phyloP scores from a whole-genome alignment of 1,140 invertebrate genomes.

The Orchesella cincta region DNA sequence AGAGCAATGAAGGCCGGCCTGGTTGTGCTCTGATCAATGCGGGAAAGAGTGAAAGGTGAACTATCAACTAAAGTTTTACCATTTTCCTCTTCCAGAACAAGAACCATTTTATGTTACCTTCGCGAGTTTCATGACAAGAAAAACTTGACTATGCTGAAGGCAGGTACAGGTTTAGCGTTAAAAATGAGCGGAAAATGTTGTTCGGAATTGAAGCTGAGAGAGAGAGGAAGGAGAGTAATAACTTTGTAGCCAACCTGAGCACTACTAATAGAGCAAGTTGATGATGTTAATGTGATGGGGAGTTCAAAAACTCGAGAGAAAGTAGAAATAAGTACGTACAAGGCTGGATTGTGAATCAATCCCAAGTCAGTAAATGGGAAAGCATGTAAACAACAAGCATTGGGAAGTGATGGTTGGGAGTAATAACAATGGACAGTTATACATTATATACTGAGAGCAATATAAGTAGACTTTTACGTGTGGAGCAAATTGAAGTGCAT shows the following conservation, averaged over 20 bases:
- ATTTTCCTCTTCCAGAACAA: neutral
- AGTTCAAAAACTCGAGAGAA: neutral
- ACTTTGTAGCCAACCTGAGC: neutral
- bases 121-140: neutral
- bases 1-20: neutral
- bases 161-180: neutral
- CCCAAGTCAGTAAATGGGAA: too few species aligned
- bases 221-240: neutral
- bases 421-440: too few species aligned
- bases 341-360: too few species aligned
- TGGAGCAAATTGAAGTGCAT: too few species aligned
- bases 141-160: neutral
- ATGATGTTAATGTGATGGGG: constrained; percentile 17
- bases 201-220: too few species aligned
- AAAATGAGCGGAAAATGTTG: too few species aligned
- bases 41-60: constrained; percentile 7
- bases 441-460: too few species aligned
- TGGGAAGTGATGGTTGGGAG: too few species aligned
- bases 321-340: too few species aligned
- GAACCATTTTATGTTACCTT: neutral
- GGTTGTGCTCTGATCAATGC: neutral
- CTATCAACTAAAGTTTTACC: constrained; percentile 5
- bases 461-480: too few species aligned
- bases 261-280: neutral
- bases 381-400: too few species aligned